A percentile compares a stretch with the other conserved stretches of the same genome.
phyloP scores from a whole-genome alignment of 2,113 vertebrate genomes.

The Eurystomus gularis region DNA sequence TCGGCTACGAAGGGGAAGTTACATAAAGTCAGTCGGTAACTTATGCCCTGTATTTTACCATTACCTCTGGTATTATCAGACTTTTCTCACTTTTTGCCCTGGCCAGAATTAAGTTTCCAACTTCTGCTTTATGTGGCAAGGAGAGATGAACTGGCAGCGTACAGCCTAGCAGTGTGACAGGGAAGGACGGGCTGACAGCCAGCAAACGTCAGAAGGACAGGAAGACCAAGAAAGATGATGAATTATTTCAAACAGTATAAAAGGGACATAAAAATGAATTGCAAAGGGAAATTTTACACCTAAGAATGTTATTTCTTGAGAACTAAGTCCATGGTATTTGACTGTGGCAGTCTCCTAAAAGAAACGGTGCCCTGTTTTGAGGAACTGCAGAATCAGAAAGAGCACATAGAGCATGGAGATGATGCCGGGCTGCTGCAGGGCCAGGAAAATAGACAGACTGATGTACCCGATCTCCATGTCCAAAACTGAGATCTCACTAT shows the following conservation, averaged over 20 bases:
- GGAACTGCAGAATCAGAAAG: not conserved
- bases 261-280: not conserved
- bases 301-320: not conserved
- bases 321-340: not conserved
- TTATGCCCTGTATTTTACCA: not conserved
- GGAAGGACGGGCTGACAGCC: not conserved
- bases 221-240: not conserved
- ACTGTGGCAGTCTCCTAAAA: not conserved
- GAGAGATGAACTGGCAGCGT: not conserved
- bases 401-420: rapidly evolving
- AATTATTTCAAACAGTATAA: not conserved
- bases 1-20: not conserved
- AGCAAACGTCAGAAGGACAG: not conserved
- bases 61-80: not conserved
- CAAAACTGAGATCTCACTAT: not conserved
- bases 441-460: not conserved
- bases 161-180: not conserved
- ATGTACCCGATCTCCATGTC: not conserved
- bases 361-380: not conserved
- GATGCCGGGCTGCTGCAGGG: not conserved
- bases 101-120: not conserved
- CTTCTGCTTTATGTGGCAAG: not conserved
- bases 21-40: not conserved
- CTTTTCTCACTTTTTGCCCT: not conserved
- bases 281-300: not conserved